These are phyloP conservation scores for Chrysolina oricalcia DNA, from an alignment of 2,888 invertebrate species.

Conservation along the genomic window DNA sequence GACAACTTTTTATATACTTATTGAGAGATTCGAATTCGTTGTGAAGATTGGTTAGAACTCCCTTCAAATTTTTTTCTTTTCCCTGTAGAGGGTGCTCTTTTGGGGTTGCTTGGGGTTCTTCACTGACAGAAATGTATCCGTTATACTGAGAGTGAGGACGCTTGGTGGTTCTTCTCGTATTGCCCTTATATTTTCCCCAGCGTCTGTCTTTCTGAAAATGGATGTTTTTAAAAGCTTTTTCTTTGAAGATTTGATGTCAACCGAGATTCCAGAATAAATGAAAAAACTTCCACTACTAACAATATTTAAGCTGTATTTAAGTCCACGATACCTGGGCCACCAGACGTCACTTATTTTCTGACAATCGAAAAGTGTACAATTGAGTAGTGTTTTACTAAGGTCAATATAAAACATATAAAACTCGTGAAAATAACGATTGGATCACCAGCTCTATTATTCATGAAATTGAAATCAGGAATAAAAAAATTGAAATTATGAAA, in stretches of 20 bases:
- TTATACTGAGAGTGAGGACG: conserved; percentile 16
- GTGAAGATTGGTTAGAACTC: conserved; percentile 68
- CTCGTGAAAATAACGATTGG: too few species aligned
- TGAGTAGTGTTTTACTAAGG: too few species aligned
- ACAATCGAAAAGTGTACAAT: too few species aligned
- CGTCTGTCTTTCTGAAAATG: conserved; percentile 19
- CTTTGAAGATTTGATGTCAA: background rate
- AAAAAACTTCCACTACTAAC: background rate
- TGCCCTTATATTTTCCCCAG: conserved; percentile 18
- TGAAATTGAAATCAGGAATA: too few species aligned
- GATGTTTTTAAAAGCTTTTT: background rate
- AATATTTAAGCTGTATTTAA: too few species aligned
- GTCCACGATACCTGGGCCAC: too few species aligned
- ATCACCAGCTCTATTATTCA: too few species aligned
- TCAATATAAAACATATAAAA: too few species aligned
- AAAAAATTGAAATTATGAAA: too few species aligned
- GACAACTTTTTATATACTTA: conserved; percentile 60
- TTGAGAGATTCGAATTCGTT: conserved; percentile 68
- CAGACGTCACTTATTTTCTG: too few species aligned
- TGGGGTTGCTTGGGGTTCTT: background rate
- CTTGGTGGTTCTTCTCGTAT: conserved; percentile 32
- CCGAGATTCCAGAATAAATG: background rate
- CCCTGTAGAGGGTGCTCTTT: conserved; percentile 48
- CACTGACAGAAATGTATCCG: background rate
- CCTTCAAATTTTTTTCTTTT: conserved; percentile 67